A percentile compares a stretch with the other conserved stretches of the same genome.
Evolutionary conservation across 2,797 vertebrate genomes (phyloP).

Genomic region (Hyperoplus immaculatus): DNA sequence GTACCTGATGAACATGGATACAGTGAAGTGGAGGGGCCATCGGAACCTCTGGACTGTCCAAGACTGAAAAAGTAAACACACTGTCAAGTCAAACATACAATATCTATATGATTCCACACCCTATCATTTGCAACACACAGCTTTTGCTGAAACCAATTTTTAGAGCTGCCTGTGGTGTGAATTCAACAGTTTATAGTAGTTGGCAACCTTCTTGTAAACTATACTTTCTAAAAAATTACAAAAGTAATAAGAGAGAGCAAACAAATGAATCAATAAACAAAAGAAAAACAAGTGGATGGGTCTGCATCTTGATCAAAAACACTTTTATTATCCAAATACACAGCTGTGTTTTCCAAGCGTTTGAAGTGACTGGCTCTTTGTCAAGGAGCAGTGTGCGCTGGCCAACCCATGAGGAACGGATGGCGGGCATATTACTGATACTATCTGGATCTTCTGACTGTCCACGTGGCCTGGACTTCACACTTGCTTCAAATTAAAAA

Average conservation of each 20-base stretch:
- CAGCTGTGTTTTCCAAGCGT: conserved; percentile 75
- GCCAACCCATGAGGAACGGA: conserved; percentile 64
- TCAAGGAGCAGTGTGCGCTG: conserved; percentile 66
- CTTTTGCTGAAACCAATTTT: background rate
- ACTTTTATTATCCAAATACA: conserved; percentile 48
- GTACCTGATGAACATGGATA: conserved; percentile 67
- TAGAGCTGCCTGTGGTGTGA: background rate
- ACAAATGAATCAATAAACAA: conserved; percentile 59
- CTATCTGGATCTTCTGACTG: conserved; percentile 56
- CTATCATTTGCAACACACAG: background rate
- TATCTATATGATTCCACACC: background rate
- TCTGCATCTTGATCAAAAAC: conserved; percentile 77
- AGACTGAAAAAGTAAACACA: conserved; percentile 53
- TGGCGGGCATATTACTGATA: conserved; percentile 62
- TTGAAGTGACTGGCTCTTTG: conserved; percentile 84
- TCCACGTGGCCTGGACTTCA: conserved; percentile 59
- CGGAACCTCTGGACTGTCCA: conserved; percentile 29
- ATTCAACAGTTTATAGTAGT: background rate
- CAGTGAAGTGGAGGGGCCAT: conserved; percentile 38
- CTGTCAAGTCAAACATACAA: background rate
- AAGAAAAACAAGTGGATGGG: conserved; percentile 42
- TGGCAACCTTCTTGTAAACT: background rate
- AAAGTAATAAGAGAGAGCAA: conserved; percentile 42
- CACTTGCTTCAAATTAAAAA: conserved; percentile 72
- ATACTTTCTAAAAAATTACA: background rate